Conservation (phyloP, 2,113 vertebrate genomes). For the Sclerurus mexicanus region DNA sequence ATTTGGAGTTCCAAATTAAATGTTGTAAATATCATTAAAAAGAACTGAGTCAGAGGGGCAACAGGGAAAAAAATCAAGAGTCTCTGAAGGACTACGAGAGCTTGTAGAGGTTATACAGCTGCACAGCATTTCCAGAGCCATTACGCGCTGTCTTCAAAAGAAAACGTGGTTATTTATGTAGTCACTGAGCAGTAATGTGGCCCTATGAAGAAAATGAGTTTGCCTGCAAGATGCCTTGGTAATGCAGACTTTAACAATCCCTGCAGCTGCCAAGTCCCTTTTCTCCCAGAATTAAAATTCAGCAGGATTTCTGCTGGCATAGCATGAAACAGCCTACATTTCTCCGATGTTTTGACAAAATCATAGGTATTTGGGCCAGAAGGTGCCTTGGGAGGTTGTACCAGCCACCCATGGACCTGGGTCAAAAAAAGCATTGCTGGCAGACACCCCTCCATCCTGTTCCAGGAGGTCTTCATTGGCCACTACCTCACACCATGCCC, state of each 20-base stretch:
- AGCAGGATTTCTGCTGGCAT: not conserved
- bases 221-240: not conserved
- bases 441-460: not conserved
- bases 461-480: not conserved
- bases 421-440: not conserved
- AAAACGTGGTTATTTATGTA: conserved; percentile 42
- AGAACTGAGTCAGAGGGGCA: not conserved
- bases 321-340: not conserved
- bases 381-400: not conserved
- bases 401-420: not conserved
- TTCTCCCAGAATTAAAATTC: not conserved
- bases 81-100: not conserved
- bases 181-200: not conserved
- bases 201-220: conserved; percentile 8
- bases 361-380: not conserved
- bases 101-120: not conserved
- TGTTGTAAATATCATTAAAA: not conserved
- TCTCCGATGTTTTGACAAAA: not conserved
- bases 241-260: not conserved
- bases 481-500: too few relatives aligned
- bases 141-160: not conserved
- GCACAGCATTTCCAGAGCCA: not conserved
- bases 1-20: not conserved
- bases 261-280: not conserved
- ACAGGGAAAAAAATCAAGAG: not conserved